Evolutionary conservation across 2,113 vertebrate genomes (phyloP), one percentile per base, ranked within the genome.

Genomic region (Otocyon megalotis): DNA sequence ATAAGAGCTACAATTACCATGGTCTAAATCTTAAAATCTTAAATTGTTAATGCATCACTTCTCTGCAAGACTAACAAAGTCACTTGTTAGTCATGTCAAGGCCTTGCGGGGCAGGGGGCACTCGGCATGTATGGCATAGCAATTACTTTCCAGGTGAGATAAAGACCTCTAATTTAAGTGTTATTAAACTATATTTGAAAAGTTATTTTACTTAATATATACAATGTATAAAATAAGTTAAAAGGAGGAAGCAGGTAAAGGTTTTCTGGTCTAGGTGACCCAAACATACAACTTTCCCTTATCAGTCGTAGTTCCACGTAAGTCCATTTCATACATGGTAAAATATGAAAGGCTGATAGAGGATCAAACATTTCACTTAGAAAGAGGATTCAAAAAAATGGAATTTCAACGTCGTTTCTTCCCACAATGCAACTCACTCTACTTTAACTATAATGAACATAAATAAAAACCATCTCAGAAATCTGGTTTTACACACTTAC

Each of bases 141-240:
- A 43, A 72, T 74, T 56, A 83, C 58, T 60, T 94, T 96, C 96
- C 96, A 95, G 72, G 81, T 95, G 95, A 95, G 24, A 97, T 97
- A 86, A 97, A 97, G 92, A 98, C 35, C 72, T 96, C 94, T 88
- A 92, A 71, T 58, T 60, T 81, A 82, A 93, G 77, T 96, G 94
- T 97, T 69, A 96, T 92, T 95, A 97, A 96, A 95, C 94, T 98
- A 98, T 97, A 94, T 91, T 96, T 98, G 96, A 98, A 98, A 98
- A 98, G 90, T 90, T 93, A 85, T 77, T 98, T 98, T 98, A 94
- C 98, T 97, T 86, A 94, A 80, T 98, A 32, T 97, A 98, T 90
- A 97, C 82, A 98, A 98, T 88, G 86, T 98, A 98, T 98, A 98
- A 99, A 98, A 98, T 98, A 99, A 98, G 98, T 98, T 98, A 98